phyloP scores from a whole-genome alignment of 2,797 vertebrate species.

The Schizothorax lantsangensis region DNA sequence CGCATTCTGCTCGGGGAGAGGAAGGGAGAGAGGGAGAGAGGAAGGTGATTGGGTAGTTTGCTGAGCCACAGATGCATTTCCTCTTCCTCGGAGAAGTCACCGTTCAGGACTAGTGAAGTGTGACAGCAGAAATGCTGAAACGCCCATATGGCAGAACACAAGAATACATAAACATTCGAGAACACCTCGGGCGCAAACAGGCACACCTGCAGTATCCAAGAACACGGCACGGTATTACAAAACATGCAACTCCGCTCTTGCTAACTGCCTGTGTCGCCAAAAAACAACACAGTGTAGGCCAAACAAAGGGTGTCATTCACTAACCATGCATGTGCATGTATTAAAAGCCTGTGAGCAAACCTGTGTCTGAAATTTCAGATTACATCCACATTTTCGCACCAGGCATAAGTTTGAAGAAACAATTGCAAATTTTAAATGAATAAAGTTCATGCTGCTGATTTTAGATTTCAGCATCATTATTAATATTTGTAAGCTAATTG shows the following conservation, averaged over 20 bases:
- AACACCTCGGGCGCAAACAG: conserved; percentile 24
- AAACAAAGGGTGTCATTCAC: background rate
- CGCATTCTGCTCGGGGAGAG: conserved; percentile 58
- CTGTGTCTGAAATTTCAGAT: background rate
- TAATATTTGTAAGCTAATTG: background rate
- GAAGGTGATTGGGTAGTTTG: conserved; percentile 31
- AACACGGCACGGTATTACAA: background rate
- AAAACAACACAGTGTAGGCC: background rate
- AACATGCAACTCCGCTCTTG: background rate
- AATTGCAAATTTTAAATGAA: background rate
- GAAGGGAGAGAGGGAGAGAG: conserved; percentile 43
- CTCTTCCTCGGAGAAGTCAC: conserved; percentile 30
- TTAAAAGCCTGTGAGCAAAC: background rate
- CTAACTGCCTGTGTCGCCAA: background rate
- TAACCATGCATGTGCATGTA: background rate
- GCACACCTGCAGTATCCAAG: conserved; percentile 28
- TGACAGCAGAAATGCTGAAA: conserved; percentile 44
- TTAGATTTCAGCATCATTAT: background rate
- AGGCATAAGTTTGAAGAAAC: background rate
- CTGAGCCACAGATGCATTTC: conserved; percentile 30
- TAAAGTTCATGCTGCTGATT: background rate
- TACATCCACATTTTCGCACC: background rate
- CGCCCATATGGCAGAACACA: conserved; percentile 34
- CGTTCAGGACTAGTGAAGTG: conserved; percentile 36
- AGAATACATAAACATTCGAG: conserved; percentile 53